Evolutionary conservation across 2,113 vertebrate species (phyloP), one percentile per base, ranked within the genome.

Genomic region (Eubucco bourcierii): DNA sequence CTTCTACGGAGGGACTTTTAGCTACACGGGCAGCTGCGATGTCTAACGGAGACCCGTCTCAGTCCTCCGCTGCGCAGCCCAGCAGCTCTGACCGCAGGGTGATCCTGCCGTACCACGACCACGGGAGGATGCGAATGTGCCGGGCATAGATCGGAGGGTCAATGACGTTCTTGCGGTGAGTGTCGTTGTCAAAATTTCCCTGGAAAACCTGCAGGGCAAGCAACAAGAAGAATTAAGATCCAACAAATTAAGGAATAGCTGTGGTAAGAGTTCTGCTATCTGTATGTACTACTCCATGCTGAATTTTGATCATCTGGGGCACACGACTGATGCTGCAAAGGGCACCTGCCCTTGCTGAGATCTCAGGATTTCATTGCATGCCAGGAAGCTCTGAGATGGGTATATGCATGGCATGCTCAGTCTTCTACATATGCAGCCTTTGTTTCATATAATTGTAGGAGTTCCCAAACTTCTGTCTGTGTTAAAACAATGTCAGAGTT

Each of bases 181-280:
- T 99, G 95, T 99, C 99, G 2, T 99, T 99, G 98, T 99, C 99
- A 79, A 99, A 99, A 96, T 99, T 99, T 61, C 99, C 99, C 96
- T 99, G 99, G 98, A 99, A 99, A 67, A 99, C 99, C 99, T 99
- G 95, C 29, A 31, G 86, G 70, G 46, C 13, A 86, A 88, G 44
- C 47, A 79, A n/a, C 0, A 10, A 91, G 63, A 73, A 78, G 15
- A 67, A 6, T 72, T 31, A 46, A 41, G 11, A 1, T 28, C 0
- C 1, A 0, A 1, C 4, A 5, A 55, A 7, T 46, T 53, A 18
- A 75, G 19, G 34, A 64, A 53, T 1, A 29, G 28, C 7, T 1
- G 7, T 0, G 6, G 10, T 16, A 64, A 64, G 13, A 20, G 2
- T 6, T 6, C 1, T 0, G 16, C 17, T 0, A 2, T 18, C 14